These are phyloP conservation scores for Saccostrea glomerata DNA, from an alignment of 1,140 invertebrate species.

Conservation along the genomic window DNA sequence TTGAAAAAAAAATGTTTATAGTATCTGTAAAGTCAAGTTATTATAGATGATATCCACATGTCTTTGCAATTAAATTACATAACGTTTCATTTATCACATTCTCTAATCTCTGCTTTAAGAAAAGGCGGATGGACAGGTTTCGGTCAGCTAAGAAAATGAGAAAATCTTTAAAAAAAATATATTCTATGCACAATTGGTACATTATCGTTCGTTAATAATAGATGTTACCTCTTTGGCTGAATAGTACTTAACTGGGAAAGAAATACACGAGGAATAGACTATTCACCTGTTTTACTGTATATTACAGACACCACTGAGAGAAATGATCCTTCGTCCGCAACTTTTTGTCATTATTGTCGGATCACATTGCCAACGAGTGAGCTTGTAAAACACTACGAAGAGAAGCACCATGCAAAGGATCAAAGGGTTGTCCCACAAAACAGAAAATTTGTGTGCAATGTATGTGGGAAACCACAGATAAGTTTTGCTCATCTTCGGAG, in stretches of 20 bases:
- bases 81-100: too few species aligned
- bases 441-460: not conserved
- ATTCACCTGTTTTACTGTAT: slow-evolving; percentile 6
- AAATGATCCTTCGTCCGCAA: not conserved
- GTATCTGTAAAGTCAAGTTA: too few species aligned
- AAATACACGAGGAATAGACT: not conserved
- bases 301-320: not conserved
- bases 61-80: too few species aligned
- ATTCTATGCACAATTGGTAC: too few species aligned
- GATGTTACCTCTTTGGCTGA: not conserved
- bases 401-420: not conserved
- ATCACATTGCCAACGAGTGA: not conserved
- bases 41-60: too few species aligned
- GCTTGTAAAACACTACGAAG: not conserved
- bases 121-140: too few species aligned
- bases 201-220: not conserved
- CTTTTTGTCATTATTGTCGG: not conserved
- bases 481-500: not conserved
- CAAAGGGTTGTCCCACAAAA: not conserved
- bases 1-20: too few species aligned
- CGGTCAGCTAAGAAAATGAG: too few species aligned
- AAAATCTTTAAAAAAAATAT: too few species aligned
- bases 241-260: not conserved
- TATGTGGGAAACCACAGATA: slow-evolving; percentile 3
- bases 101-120: too few species aligned